These are phyloP conservation scores for Epinephelus awoara DNA, from an alignment of 2,797 vertebrate species.

Conservation along the genomic window DNA sequence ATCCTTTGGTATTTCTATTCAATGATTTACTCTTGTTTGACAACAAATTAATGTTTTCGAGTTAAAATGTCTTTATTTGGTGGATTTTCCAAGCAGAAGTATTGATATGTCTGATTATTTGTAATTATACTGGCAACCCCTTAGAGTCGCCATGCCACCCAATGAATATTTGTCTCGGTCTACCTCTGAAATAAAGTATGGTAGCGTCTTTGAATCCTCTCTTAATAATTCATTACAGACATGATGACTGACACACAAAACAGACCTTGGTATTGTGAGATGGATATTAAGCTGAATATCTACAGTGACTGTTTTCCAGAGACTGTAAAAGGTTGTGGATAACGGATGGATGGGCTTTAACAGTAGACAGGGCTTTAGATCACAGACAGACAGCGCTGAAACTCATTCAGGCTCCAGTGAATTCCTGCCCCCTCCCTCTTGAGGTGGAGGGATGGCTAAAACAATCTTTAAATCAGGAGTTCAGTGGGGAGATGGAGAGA, in stretches of 20 bases:
- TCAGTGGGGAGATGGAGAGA: constrained; percentile 70
- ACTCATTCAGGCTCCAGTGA: constrained; percentile 67
- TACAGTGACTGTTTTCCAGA: constrained; percentile 59
- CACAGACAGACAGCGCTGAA: constrained; percentile 66
- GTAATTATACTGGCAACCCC: no score
- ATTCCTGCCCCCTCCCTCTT: constrained; percentile 38
- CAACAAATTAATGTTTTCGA: no score
- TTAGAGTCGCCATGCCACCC: no score
- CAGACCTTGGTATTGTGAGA: constrained; percentile 47
- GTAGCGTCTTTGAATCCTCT: constrained; percentile 23
- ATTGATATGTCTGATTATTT: no score
- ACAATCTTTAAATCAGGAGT: constrained; percentile 74
- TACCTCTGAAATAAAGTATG: constrained; percentile 19
- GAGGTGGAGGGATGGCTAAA: constrained; percentile 58
- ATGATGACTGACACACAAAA: constrained; percentile 52
- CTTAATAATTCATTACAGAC: constrained; percentile 47
- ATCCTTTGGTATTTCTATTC: no score
- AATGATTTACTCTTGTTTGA: no score
- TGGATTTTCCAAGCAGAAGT: no score
- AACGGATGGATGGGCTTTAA: constrained; percentile 75
- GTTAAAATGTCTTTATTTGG: no score
- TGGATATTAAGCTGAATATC: constrained; percentile 67
- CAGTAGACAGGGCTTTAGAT: constrained; percentile 71
- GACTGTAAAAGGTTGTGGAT: constrained; percentile 65
- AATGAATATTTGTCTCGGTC: no score